phyloP scores from a whole-genome alignment of 2,888 invertebrate genomes.

The Cantharis rufa region DNA sequence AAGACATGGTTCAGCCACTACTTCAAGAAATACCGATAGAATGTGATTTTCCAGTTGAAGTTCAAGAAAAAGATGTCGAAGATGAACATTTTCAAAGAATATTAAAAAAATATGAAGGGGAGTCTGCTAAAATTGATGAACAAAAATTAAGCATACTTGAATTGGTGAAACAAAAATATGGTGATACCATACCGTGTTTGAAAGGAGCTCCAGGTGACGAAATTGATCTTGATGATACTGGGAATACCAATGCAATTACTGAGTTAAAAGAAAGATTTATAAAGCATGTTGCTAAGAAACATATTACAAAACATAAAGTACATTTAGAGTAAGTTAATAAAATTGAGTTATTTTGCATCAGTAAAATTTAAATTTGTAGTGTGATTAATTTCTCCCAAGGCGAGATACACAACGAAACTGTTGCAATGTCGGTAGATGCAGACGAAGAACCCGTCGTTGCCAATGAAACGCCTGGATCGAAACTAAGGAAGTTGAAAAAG shows the following conservation, averaged over 20 bases:
- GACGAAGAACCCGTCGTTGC: conserved; percentile 43
- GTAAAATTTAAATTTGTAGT: conserved; percentile 33
- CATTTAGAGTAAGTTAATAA: conserved; percentile 59
- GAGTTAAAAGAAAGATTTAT: conserved; percentile 73
- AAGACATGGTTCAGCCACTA: background rate
- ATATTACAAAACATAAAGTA: conserved; percentile 60
- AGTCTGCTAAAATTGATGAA: background rate
- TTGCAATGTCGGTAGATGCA: conserved; percentile 48
- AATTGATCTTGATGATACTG: conserved; percentile 65
- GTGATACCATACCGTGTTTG: conserved; percentile 57
- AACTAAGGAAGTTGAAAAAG: conserved; percentile 70
- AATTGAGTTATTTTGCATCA: background rate
- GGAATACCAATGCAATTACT: conserved; percentile 63
- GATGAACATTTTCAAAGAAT: conserved; percentile 5
- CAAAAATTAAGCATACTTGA: conserved; percentile 5
- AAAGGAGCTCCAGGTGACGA: conserved; percentile 60
- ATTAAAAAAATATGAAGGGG: conserved; percentile 3
- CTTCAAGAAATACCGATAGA: background rate
- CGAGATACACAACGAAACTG: conserved; percentile 54
- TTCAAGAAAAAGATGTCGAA: background rate
- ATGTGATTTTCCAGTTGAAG: background rate
- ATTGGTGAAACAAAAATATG: conserved; percentile 42
- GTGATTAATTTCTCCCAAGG: conserved; percentile 55
- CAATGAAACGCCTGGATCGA: conserved; percentile 69
- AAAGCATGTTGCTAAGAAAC: conserved; percentile 66